Evolutionary conservation across 2,113 vertebrate genomes (phyloP).

Genomic region (Machaerirhynchus nigripectus): DNA sequence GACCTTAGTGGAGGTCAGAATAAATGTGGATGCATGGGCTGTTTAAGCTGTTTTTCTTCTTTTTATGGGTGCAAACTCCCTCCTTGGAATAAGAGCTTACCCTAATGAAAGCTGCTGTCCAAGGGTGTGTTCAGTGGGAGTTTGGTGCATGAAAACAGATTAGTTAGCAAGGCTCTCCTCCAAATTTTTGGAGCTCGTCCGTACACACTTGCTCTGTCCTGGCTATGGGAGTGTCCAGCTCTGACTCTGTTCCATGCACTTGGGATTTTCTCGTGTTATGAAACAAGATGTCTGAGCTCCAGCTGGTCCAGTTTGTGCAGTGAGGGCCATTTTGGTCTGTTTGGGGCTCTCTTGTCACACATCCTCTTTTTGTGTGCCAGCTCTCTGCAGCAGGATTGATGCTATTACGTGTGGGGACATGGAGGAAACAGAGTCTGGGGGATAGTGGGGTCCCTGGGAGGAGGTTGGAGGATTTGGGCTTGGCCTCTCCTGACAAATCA

Average conservation of each 20-base stretch:
- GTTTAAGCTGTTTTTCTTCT: neutral
- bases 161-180: neutral
- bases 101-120: neutral
- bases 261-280: conserved; percentile 1
- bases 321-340: neutral
- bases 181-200: neutral
- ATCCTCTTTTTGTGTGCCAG: neutral
- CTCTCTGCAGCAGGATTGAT: neutral
- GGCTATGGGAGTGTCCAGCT: neutral
- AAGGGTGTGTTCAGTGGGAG: neutral
- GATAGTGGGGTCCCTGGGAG: neutral
- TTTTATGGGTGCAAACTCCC: neutral
- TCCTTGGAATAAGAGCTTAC: neutral
- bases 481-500: neutral
- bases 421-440: neutral
- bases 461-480: neutral
- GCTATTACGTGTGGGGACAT: accelerated
- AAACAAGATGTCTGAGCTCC: neutral
- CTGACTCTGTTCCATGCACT: neutral
- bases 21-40: neutral
- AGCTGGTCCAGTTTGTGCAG: neutral
- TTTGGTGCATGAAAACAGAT: neutral
- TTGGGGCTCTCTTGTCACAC: neutral
- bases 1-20: neutral
- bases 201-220: neutral